Conservation (phyloP, 1,140 invertebrate genomes). For the Drosophila albomicans region DNA sequence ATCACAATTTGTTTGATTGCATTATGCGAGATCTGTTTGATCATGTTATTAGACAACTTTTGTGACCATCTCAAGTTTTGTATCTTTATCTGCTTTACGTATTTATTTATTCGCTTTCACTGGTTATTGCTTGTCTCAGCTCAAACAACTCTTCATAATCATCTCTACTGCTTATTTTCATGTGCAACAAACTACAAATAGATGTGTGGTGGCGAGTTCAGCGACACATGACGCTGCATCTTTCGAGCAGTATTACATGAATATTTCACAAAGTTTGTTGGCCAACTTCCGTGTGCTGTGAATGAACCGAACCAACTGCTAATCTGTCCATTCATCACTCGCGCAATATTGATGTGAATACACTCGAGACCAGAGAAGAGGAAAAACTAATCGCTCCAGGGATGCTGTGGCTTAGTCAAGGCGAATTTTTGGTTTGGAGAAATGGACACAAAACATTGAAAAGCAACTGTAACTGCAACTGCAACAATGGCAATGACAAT, state of each 20-base stretch:
- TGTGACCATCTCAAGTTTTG: slow-evolving; percentile 9
- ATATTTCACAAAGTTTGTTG: slow-evolving; percentile 50
- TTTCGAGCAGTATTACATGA: slow-evolving; percentile 22
- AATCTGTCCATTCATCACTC: slow-evolving; percentile 55
- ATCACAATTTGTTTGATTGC: slow-evolving; percentile 18
- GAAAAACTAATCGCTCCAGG: slow-evolving; percentile 30
- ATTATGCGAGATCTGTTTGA: slow-evolving; percentile 14
- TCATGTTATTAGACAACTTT: slow-evolving; percentile 25
- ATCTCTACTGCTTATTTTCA: background rate
- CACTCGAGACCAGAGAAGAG: background rate
- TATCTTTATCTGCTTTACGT: background rate
- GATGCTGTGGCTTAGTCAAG: background rate
- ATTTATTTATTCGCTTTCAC: slow-evolving; percentile 23
- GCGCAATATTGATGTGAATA: slow-evolving; percentile 30
- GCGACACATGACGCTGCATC: slow-evolving; percentile 41
- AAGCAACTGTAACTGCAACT: background rate
- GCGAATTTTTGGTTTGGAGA: too few species aligned
- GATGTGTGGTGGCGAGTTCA: slow-evolving; percentile 38
- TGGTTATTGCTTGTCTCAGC: slow-evolving; percentile 7
- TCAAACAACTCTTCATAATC: too few species aligned
- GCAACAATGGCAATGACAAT: slow-evolving; percentile 42
- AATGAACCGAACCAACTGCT: slow-evolving; percentile 30
- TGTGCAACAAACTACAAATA: slow-evolving; percentile 13
- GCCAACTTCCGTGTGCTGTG: slow-evolving; percentile 24
- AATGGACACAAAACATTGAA: too few species aligned